Percentiles rank a stretch among this genome's conserved stretches.
Evolutionary conservation across 2,797 vertebrate genomes (phyloP).

Genomic region (Microcaecilia unicolor): DNA sequence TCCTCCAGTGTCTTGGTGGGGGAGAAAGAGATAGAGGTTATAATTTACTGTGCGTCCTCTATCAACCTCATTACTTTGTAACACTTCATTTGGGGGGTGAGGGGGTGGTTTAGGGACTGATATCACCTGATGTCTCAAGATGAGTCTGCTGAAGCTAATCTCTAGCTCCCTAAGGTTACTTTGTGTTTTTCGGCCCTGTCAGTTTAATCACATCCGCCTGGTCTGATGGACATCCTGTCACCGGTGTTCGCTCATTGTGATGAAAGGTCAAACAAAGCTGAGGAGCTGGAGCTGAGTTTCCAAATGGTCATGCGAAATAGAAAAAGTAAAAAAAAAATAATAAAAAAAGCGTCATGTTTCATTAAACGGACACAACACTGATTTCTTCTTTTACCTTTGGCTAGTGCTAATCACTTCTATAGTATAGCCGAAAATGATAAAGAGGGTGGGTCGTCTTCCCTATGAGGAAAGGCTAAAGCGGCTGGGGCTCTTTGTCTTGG

Average conservation of each 20-base stretch:
- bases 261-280: too few species aligned
- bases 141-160: conserved; percentile 24
- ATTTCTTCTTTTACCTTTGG: too few species aligned
- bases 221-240: conserved; percentile 27
- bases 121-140: conserved; percentile 33
- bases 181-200: conserved; percentile 32
- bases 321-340: conserved; percentile 33
- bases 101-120: too few species aligned
- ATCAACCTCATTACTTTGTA: conserved; percentile 30
- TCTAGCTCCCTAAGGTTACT: conserved; percentile 39
- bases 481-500: too few species aligned
- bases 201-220: conserved; percentile 38
- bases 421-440: too few species aligned
- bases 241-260: conserved; percentile 33
- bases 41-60: conserved; percentile 33
- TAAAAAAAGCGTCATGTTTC: too few species aligned
- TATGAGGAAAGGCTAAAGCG: too few species aligned
- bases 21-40: too few species aligned
- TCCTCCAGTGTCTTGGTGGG: conserved; percentile 14
- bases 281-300: too few species aligned
- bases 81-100: conserved; percentile 44
- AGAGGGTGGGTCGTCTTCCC: too few species aligned
- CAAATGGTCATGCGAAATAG: conserved; percentile 43
- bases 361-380: too few species aligned
- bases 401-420: too few species aligned